Base-by-base conservation (phyloP, 2,797 vertebrate species). In the Rhinatrema bivittatum region DNA sequence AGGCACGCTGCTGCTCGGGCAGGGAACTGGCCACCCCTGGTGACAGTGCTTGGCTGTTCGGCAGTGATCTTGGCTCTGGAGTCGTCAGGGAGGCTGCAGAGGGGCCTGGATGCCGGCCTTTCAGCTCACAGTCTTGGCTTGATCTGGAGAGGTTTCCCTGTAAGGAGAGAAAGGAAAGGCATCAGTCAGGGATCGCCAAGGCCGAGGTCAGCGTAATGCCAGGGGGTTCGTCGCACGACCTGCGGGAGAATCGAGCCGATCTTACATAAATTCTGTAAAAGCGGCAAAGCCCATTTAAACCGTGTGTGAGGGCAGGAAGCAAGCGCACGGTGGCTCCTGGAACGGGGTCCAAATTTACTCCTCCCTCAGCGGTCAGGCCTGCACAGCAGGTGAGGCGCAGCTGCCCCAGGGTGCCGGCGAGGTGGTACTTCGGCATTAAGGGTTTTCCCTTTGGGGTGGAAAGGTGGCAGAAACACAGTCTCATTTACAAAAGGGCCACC, bases 71-170 rank as follows among this genome's bases (percentile, higher is more conserved):
- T n/a, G n/a, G n/a, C n/a, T n/a, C n/a, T n/a, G n/a, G n/a, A n/a
- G n/a, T n/a, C n/a, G n/a, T n/a, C n/a, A n/a, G n/a, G n/a, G n/a
- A n/a, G n/a, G n/a, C n/a, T n/a, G n/a, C n/a, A n/a, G n/a, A n/a
- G n/a, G n/a, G n/a, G n/a, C n/a, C n/a, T n/a, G n/a, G n/a, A n/a
- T n/a, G n/a, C n/a, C n/a, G n/a, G n/a, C n/a, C n/a, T n/a, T n/a
- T n/a, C n/a, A 6, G 25, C 23, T 86, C 65, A 87, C 22, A 90
- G 76, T 10, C 87, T 54, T 7, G 87, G 88, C 10, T 91, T 91
- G 76, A 91, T 91, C 57, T 87, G 87, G 36, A 91, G 72, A 7
- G 34, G 70, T 33, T 72, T 86, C 11, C 85, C 88, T 88, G 59
- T 7, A 50, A 15, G 7, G 29, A 24, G 61, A 18, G 51, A 24